phyloP scores from a whole-genome alignment of 2,113 vertebrate genomes.

The Okapia johnstoni region DNA sequence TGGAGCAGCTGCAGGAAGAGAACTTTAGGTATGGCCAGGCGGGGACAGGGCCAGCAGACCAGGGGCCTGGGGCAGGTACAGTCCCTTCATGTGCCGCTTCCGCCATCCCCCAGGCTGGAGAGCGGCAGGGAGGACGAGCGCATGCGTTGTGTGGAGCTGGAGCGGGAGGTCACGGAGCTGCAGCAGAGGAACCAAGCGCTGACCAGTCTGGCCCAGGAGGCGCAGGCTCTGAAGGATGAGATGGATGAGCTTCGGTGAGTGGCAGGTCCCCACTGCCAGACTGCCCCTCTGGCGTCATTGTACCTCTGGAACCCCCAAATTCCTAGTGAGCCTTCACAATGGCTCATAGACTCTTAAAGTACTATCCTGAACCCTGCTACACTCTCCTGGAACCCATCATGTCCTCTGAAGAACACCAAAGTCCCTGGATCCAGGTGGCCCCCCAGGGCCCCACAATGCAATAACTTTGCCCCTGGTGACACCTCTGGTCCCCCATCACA shows the following conservation, averaged over 20 bases:
- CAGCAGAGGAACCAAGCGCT: slow-evolving; percentile 89
- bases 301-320: not conserved
- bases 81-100: not conserved
- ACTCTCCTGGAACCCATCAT: not conserved
- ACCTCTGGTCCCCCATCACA: not conserved
- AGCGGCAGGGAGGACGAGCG: slow-evolving; percentile 86
- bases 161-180: slow-evolving; percentile 83
- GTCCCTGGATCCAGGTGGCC: not conserved
- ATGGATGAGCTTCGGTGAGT: slow-evolving; percentile 93
- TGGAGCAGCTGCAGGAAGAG: slow-evolving; percentile 94
- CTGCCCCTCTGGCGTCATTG: not conserved
- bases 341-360: not conserved
- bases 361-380: not conserved
- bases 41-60: not conserved
- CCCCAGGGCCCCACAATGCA: not conserved
- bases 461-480: not conserved
- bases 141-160: slow-evolving; percentile 79
- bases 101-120: slow-evolving; percentile 81
- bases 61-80: rapidly evolving
- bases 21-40: slow-evolving; percentile 85
- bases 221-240: slow-evolving; percentile 90
- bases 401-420: not conserved
- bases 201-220: slow-evolving; percentile 90
- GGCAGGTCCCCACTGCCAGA: not conserved
- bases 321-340: not conserved